Evolutionary conservation across 2,888 invertebrate species (phyloP), one percentile per base, ranked within the genome.

Genomic region (Chloromyia formosa): DNA sequence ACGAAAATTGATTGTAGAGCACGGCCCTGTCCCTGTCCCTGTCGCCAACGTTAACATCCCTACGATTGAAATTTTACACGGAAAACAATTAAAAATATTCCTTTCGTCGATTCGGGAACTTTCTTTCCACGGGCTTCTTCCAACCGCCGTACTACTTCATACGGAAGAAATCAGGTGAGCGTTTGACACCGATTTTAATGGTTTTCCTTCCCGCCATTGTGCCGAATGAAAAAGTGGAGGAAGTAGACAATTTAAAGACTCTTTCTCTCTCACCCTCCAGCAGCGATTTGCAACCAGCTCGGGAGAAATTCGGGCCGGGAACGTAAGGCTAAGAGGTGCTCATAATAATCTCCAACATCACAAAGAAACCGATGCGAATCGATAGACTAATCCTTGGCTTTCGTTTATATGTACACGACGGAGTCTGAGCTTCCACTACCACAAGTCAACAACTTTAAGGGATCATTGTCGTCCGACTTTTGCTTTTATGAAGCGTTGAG

Each of bases 161-260:
- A 54, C 54, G 9, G 10, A 20, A 56, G 56, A 16, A 56, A 56
- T 18, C 56, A 16, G 18, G 18, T 56, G 22, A 56, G 56, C 10
- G 5, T 56, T 56, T 56, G 18, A 56, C 56, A 56, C 56, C 56
- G 56, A 56, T 56, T 56, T 56, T 56, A 56, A 56, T 56, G 18
- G 56, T 5, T 54, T 54, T 16, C 16, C n/a, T n/a, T n/a, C n/a
- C 53, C 10, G 14, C 53, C 53, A 35, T 35, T 53, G 53, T 53
- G n/a, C 14, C 3, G 53, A 53, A 16, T 10, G 53, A 35, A 35
- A 2, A 35, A 35, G 27, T 35, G 27, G 27, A 35, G 7, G 27
- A 7, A 35, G 27, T 4, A 35, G 7, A 35, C 27, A 35, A 4
- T 35, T 35, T 35, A 35, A 35, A 4, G 27, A 7, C 27, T 35